These are phyloP conservation scores for Tringa solitaria DNA, from an alignment of 2,113 vertebrate genomes.

Conservation along the genomic window DNA sequence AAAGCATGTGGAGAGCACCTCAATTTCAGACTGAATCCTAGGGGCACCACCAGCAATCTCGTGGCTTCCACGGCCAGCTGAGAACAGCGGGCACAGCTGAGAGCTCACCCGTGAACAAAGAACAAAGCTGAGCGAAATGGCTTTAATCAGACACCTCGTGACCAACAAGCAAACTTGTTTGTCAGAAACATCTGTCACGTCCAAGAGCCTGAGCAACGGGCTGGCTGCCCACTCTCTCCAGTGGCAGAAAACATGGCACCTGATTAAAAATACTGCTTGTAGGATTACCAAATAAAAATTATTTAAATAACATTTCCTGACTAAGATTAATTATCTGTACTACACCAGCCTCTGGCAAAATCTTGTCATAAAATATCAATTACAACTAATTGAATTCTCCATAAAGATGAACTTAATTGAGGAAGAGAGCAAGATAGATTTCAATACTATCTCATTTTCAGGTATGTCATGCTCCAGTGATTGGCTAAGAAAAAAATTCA, in stretches of 20 bases:
- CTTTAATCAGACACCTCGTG: background rate
- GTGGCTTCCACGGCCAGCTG: background rate
- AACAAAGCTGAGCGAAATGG: background rate
- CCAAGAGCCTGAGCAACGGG: background rate
- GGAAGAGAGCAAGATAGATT: background rate
- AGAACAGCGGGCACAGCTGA: background rate
- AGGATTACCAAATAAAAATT: background rate
- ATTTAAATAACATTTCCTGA: background rate
- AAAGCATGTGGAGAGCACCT: background rate
- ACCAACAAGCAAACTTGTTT: background rate
- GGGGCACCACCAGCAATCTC: background rate
- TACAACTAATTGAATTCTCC: conserved; percentile 30
- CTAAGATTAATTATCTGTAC: background rate
- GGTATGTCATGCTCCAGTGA: background rate
- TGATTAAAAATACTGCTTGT: background rate
- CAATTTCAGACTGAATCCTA: background rate
- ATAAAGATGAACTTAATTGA: conserved; percentile 22
- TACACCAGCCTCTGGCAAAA: conserved; percentile 1
- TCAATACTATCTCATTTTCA: background rate
- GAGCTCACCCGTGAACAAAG: background rate
- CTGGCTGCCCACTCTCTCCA: background rate
- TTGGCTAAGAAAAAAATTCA: background rate
- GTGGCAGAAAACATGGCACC: background rate
- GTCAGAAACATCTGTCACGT: conserved; percentile 13
- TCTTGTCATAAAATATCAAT: conserved; percentile 7